Conservation (phyloP, 1,140 invertebrate species). For the Drosophila pruinosa region DNA sequence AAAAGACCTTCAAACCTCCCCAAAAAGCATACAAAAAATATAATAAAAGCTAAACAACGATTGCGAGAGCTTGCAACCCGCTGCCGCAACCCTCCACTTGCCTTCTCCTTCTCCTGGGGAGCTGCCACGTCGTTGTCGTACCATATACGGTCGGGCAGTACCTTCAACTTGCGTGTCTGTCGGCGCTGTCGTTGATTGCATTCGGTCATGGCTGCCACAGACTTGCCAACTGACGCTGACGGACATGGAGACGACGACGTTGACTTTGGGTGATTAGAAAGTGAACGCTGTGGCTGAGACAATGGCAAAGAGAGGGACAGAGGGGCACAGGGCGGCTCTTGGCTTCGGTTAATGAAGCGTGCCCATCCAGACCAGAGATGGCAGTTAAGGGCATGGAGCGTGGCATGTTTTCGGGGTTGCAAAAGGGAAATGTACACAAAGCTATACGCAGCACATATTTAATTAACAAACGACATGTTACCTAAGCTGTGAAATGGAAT, state of each 20-base stretch:
- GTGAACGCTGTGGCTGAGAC: slow-evolving; percentile 63
- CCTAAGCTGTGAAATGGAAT: slow-evolving; percentile 4
- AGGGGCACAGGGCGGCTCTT: background rate
- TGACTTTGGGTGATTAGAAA: slow-evolving; percentile 67
- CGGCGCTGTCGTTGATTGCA: slow-evolving; percentile 59
- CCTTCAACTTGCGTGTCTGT: slow-evolving; percentile 69
- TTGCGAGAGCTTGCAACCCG: slow-evolving; percentile 58
- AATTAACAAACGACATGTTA: background rate
- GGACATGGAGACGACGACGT: background rate
- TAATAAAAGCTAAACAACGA: slow-evolving; percentile 50
- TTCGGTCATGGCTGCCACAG: slow-evolving; percentile 69
- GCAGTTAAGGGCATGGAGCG: background rate
- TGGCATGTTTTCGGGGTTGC: background rate
- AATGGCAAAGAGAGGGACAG: slow-evolving; percentile 53
- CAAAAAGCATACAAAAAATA: slow-evolving; percentile 31
- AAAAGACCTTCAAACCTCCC: slow-evolving; percentile 65
- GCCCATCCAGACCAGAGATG: slow-evolving; percentile 12
- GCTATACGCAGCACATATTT: background rate
- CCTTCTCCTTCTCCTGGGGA: background rate
- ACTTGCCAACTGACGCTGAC: slow-evolving; percentile 30
- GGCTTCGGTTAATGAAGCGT: slow-evolving; percentile 41
- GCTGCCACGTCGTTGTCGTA: no score
- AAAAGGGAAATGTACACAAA: slow-evolving; percentile 1
- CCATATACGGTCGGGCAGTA: slow-evolving; percentile 31
- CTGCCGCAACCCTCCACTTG: background rate